phyloP scores from a whole-genome alignment of 2,113 vertebrate genomes.

The Nibea coibor region DNA sequence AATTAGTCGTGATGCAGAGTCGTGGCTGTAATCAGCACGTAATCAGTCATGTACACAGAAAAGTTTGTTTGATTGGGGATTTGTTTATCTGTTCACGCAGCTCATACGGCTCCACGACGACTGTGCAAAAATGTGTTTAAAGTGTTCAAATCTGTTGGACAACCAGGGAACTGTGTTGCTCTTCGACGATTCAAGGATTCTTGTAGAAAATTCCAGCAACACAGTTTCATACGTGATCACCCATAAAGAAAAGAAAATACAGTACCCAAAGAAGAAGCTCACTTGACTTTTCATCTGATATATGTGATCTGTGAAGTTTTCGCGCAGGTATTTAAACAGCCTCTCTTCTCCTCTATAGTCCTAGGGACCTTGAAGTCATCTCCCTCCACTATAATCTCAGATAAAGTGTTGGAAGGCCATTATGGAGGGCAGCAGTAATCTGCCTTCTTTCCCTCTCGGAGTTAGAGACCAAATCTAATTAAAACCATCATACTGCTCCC shows the following conservation, averaged over 20 bases:
- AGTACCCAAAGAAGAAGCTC: background rate
- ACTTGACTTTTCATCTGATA: background rate
- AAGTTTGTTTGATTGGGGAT: slow-evolving; percentile 39
- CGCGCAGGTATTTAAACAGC: background rate
- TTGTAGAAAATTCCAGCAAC: background rate
- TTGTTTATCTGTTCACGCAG: slow-evolving; percentile 26
- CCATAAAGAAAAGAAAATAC: background rate
- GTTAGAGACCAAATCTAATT: slow-evolving; percentile 70
- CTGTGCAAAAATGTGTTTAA: background rate
- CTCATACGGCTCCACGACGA: background rate
- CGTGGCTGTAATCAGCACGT: slow-evolving; percentile 38
- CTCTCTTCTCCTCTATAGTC: background rate
- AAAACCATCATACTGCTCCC: slow-evolving; percentile 61
- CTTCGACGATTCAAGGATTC: background rate
- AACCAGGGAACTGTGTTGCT: background rate
- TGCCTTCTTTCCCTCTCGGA: slow-evolving; percentile 45
- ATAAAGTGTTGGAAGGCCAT: slow-evolving; percentile 61
- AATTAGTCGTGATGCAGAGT: slow-evolving; percentile 31
- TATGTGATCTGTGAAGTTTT: background rate
- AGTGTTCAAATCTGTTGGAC: background rate
- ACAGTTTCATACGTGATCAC: background rate
- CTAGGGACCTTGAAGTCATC: slow-evolving; percentile 49
- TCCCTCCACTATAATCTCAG: slow-evolving; percentile 47
- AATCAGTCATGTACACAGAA: slow-evolving; percentile 43
- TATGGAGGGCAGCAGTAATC: slow-evolving; percentile 62